Evolutionary conservation across 2,113 vertebrate species (phyloP).

Genomic region (Chelonoidis abingdonii): DNA sequence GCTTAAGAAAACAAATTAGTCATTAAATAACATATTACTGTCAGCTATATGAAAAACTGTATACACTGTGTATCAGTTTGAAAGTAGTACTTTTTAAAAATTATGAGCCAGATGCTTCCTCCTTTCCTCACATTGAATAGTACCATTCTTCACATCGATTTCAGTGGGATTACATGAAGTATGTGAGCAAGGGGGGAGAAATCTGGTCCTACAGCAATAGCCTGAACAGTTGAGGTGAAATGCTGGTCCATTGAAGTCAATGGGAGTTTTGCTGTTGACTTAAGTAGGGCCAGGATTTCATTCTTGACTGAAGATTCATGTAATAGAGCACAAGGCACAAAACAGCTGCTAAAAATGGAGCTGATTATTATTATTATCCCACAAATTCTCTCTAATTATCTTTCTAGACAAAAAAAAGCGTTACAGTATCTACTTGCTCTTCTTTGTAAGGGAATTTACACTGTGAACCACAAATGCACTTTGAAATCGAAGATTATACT

Average conservation of each 20-base stretch:
- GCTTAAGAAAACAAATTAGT: constrained; percentile 46
- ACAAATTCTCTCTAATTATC: constrained; percentile 13
- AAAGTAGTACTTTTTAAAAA: constrained; percentile 19
- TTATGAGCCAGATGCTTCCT: not conserved
- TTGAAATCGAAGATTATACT: not conserved
- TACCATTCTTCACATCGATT: not conserved
- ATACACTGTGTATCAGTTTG: constrained; percentile 14
- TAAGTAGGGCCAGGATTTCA: not conserved
- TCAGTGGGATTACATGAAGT: not conserved
- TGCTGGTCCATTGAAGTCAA: constrained; percentile 3
- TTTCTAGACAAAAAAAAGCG: constrained; percentile 9
- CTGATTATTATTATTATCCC: constrained; percentile 21
- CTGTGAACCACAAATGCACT: not conserved
- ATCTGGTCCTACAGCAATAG: constrained; percentile 25
- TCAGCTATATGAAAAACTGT: constrained; percentile 16
- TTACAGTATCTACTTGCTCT: constrained; percentile 3
- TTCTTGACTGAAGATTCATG: not conserved
- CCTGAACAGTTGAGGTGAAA: not conserved
- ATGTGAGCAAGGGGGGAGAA: not conserved
- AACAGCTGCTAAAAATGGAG: constrained; percentile 60
- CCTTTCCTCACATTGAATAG: not conserved
- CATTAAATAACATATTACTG: constrained; percentile 50
- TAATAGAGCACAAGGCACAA: not conserved
- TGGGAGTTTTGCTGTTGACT: constrained; percentile 18
- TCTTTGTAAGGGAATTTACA: constrained; percentile 7